These are phyloP conservation scores for Gallinago nigripennis DNA, from an alignment of 2,797 vertebrate species.

Conservation along the genomic window DNA sequence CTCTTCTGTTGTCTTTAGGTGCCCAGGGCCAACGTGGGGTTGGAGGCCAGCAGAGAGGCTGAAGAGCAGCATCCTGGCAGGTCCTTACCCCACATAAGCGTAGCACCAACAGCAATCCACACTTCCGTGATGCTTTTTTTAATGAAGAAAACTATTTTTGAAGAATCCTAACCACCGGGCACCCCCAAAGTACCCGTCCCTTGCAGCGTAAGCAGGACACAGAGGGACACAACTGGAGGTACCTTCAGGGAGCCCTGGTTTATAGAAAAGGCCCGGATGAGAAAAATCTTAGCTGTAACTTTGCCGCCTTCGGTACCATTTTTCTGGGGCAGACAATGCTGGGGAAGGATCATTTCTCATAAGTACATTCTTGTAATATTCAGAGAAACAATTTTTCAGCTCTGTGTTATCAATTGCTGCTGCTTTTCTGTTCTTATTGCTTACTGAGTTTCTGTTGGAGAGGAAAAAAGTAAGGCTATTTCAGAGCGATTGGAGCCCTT, in stretches of 20 bases:
- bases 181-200: background rate
- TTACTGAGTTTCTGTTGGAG: conserved; percentile 37
- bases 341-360: conserved; percentile 41
- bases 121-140: background rate
- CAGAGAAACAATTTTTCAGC: conserved; percentile 46
- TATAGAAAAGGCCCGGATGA: background rate
- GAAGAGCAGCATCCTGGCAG: fast-evolving
- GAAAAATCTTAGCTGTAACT: background rate
- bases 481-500: background rate
- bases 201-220: background rate
- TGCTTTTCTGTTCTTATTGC: conserved; percentile 35
- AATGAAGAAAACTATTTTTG: background rate
- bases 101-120: background rate
- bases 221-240: background rate
- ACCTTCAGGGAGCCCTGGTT: background rate
- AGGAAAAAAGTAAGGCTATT: background rate
- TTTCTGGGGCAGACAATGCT: background rate
- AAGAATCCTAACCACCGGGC: background rate
- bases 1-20: fast-evolving
- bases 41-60: background rate
- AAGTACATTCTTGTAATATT: conserved; percentile 24
- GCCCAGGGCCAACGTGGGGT: background rate
- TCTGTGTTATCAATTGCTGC: conserved; percentile 21
- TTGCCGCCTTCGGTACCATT: background rate
- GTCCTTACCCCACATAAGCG: background rate